Evolutionary conservation across 2,797 vertebrate species (phyloP), one percentile per base, ranked within the genome.

Genomic region (Hemitrygon akajei): DNA sequence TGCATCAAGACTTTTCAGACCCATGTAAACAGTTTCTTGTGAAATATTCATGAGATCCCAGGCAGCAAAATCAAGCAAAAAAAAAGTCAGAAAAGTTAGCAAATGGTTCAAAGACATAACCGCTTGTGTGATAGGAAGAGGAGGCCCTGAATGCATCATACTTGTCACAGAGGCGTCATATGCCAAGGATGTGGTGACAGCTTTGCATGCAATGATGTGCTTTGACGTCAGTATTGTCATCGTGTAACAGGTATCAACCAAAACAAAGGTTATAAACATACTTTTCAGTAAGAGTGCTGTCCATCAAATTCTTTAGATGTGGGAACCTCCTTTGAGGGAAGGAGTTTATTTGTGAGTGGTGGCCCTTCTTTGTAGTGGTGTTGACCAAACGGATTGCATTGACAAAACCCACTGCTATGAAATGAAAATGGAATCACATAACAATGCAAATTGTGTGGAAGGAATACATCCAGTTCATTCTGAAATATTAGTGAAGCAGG

Each of bases 181-280:
- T 30, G 37, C 91, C 27, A 56, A 27, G 0, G 25, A 56, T 5
- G 14, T 58, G 91, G 40, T 93, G 91, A 93, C 69, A 93, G 91
- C 7, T 93, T 93, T 93, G 91, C 69, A 30, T 47, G 91, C 91
- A 93, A 56, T 93, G 91, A 93, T 40, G 91, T 93, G 69, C 12
- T 93, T 93, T 47, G 25, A 73, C 30, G 40, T 93, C 12, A 47
- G 56, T 40, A 30, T 73, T 73, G 71, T 73, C 91, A 30, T 93
- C 40, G 40, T 14, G 69, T 75, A 25, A 27, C 25, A 56, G 86
- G 37, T 75, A 25, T 12, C 27, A 71, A 63, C 69, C 91, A 40
- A 73, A 87, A 93, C 71, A 93, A 93, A 25, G 69, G 25, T 75
- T 40, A 5, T 34, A 75, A 92, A 75, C 30, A 56, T 2, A 1